A percentile compares a stretch with the other conserved stretches of the same genome.
These are phyloP conservation scores for Gobiocypris rarus DNA, from an alignment of 2,113 vertebrate species.

Conservation along the genomic window DNA sequence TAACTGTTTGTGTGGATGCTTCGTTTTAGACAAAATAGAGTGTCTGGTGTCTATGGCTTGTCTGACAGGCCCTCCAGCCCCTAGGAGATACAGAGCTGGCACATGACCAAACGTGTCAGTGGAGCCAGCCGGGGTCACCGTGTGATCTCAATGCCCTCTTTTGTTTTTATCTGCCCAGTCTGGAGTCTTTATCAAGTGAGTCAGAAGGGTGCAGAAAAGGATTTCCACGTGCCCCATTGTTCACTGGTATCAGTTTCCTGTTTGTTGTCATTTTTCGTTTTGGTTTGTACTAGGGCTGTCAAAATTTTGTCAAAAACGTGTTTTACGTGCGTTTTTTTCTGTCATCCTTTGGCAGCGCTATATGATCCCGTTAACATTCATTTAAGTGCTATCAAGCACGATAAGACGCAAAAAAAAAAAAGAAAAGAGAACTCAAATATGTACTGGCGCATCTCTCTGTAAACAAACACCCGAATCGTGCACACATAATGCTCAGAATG, in stretches of 20 bases:
- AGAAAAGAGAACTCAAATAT: too few relatives aligned
- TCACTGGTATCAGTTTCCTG: neutral
- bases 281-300: neutral
- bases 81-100: conserved; percentile 51
- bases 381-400: too few relatives aligned
- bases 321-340: too few relatives aligned
- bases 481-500: too few relatives aligned
- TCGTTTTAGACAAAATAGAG: neutral
- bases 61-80: conserved; percentile 7
- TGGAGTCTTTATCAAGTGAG: conserved; percentile 55
- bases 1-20: neutral
- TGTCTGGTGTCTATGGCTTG: neutral
- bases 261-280: neutral
- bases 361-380: too few relatives aligned
- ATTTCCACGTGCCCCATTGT: conserved; percentile 3
- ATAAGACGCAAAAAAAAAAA: too few relatives aligned
- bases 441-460: too few relatives aligned
- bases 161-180: conserved; percentile 59
- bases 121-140: conserved; percentile 27
- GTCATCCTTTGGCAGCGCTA: too few relatives aligned
- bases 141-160: conserved; percentile 65
- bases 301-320: too few relatives aligned
- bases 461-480: too few relatives aligned
- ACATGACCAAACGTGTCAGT: conserved; percentile 45
- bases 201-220: neutral